These are phyloP conservation scores for Patella depressa DNA, from an alignment of 2,888 invertebrate species.

Conservation along the genomic window DNA sequence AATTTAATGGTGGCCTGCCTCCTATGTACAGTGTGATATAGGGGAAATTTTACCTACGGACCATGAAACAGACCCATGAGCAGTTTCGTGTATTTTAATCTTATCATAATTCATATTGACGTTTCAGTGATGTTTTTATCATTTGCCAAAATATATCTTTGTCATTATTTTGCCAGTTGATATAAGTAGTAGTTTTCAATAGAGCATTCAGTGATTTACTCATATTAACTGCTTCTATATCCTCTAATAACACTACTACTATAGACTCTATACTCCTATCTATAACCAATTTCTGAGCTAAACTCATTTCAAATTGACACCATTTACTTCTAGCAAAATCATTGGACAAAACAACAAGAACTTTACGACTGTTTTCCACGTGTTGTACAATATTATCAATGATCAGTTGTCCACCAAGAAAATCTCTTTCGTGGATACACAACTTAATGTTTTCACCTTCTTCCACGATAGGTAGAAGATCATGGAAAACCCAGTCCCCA, in stretches of 20 bases:
- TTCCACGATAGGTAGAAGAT: constrained; percentile 78
- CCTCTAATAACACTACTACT: constrained; percentile 78
- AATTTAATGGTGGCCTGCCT: no score
- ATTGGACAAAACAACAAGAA: constrained; percentile 78
- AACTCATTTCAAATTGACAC: constrained; percentile 82
- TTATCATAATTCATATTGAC: no score
- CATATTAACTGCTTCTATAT: constrained; percentile 76
- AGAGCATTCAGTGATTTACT: constrained; percentile 79
- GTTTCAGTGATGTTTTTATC: no score
- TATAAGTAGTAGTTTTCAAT: constrained; percentile 80
- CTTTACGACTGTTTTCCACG: constrained; percentile 78
- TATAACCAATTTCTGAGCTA: constrained; percentile 76
- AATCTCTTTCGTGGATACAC: constrained; percentile 82
- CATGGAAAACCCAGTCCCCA: constrained; percentile 77
- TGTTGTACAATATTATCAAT: constrained; percentile 81
- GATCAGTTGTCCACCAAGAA: constrained; percentile 80
- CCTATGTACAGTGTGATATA: no score
- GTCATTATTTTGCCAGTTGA: constrained; percentile 74
- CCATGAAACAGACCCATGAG: no score
- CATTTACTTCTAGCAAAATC: constrained; percentile 80
- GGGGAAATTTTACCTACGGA: no score
- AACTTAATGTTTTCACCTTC: constrained; percentile 70
- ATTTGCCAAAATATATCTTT: no score
- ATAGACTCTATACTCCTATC: constrained; percentile 76
- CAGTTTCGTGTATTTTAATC: no score